phyloP scores from a whole-genome alignment of 2,797 vertebrate genomes.

The Ispidina lecontei region DNA sequence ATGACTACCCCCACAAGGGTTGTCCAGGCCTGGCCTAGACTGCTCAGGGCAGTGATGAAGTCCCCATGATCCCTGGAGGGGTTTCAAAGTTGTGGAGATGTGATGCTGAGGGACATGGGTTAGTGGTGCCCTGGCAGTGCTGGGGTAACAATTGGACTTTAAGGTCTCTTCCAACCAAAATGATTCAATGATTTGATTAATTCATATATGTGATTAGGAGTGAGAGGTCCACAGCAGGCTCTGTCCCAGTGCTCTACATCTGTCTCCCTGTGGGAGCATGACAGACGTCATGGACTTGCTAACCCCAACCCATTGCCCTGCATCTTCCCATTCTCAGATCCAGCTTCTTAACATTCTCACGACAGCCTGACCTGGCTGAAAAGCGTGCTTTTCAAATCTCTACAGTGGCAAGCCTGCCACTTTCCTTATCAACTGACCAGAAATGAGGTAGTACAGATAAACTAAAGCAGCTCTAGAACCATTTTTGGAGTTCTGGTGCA shows the following conservation, averaged over 20 bases:
- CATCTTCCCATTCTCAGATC: background rate
- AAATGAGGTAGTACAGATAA: background rate
- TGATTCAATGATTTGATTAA: background rate
- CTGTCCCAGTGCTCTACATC: background rate
- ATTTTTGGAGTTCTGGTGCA: background rate
- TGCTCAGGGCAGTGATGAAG: background rate
- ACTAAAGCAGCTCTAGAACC: background rate
- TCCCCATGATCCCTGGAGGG: background rate
- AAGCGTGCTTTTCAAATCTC: fast-evolving
- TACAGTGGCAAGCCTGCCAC: background rate
- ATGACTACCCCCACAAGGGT: background rate
- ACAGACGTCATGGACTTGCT: background rate
- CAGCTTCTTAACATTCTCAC: background rate
- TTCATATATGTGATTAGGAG: background rate
- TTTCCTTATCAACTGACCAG: background rate
- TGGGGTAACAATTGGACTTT: background rate
- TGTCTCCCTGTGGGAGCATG: background rate
- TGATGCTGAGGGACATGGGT: background rate
- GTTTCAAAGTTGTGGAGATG: background rate
- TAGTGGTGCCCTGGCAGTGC: background rate
- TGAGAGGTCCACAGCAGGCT: background rate
- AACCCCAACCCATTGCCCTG: background rate
- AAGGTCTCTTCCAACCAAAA: background rate
- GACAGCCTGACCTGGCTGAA: background rate
- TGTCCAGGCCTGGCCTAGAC: background rate